Conservation (phyloP, 2,888 invertebrate genomes). For the Dinocampus coccinellae region DNA sequence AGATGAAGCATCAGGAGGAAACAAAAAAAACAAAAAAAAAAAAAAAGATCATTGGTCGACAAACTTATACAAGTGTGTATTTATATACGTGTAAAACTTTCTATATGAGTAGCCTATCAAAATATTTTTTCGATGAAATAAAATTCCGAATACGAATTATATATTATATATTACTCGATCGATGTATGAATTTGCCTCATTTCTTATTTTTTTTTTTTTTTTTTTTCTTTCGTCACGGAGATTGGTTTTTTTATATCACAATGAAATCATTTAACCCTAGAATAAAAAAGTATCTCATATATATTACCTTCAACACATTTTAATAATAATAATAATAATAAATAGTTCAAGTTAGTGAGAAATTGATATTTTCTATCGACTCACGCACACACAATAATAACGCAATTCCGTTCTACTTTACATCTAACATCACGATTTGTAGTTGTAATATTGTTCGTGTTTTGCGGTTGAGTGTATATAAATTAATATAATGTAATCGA, state of each 20-base stretch:
- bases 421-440: conserved; percentile 26
- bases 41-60: conserved; percentile 1
- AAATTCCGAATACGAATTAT: conserved; percentile 54
- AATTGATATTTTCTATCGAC: conserved; percentile 26
- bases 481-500: conserved; percentile 16
- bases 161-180: conserved; percentile 51
- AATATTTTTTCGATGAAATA: conserved; percentile 56
- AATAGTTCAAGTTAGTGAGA: not conserved
- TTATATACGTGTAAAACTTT: conserved; percentile 18
- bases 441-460: conserved; percentile 1
- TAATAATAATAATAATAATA: not conserved
- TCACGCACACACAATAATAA: conserved; percentile 33
- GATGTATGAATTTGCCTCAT: conserved; percentile 42
- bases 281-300: not conserved
- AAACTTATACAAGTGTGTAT: conserved; percentile 40
- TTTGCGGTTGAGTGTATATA: not conserved
- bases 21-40: not conserved
- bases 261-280: conserved; percentile 1
- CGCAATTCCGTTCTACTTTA: conserved; percentile 39
- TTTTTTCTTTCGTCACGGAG: conserved; percentile 3
- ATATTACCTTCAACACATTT: not conserved
- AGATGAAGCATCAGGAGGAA: not conserved
- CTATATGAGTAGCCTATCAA: conserved; percentile 55
- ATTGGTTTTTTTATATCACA: not conserved
- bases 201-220: too few relatives aligned